Base-by-base conservation (phyloP, 2,888 invertebrate genomes). In the Odontothrips loti region DNA sequence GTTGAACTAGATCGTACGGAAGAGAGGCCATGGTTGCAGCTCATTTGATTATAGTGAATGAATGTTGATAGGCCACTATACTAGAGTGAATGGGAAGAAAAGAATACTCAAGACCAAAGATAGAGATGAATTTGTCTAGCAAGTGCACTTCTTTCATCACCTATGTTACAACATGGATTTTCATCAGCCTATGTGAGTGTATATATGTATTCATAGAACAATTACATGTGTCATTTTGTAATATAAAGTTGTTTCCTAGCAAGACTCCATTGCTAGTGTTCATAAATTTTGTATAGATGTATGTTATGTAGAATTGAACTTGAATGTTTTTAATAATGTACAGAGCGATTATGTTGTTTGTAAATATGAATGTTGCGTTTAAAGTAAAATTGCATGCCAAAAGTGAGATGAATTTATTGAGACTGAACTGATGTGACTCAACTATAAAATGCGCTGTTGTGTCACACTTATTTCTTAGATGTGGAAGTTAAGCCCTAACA, bases 311-410 rank as follows among this genome's bases (percentile, higher is more conserved):
- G 58, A 27, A 27, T 75, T 75, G 68, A 75, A 75, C 23, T 9
- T 75, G 68, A 12, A 27, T 75, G 68, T 75, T 43, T 43, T 43
- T 75, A 75, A n/a, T 75, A 23, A 27, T 75, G 68, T 75, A 75
- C 68, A 75, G 68, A 75, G 68, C 23, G 23, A 75, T 23, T 75
- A 75, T 11, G 23, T 75, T 75, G 68, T 75, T 47, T 80, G 80
- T 80, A 80, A 47, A 80, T 80, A 80, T 47, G 79, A 47, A 80
- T 12, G n/a, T 80, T 80, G 48, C 23, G 27, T 75, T 75, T 27
- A 23, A 75, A 75, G 27, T 75, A 75, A 75, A 23, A 27, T 75
- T 75, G 68, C 68, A 75, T 75, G 68, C 68, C 68, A 75, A 75
- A 75, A 75, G 68, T 75, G 68, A 75, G 68, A 75, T 75, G 68